Conservation (phyloP, 2,797 vertebrate genomes). For the Ispidina picta region DNA sequence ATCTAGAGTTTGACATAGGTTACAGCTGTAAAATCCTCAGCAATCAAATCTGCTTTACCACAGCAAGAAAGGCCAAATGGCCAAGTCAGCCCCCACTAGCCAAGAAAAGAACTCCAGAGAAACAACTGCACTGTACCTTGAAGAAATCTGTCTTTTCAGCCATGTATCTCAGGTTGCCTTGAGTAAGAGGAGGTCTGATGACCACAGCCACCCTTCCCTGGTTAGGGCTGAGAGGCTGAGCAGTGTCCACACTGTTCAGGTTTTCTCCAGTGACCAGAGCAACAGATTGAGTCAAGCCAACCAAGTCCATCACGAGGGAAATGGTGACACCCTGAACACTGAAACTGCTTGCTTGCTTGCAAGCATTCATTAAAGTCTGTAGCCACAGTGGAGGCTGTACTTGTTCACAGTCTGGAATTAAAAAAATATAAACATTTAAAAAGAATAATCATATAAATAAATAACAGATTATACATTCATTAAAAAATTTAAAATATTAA, state of each 20-base stretch:
- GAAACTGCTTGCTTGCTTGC: conserved; percentile 88
- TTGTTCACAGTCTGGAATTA: conserved; percentile 84
- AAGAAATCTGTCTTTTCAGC: conserved; percentile 96
- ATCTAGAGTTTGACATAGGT: not conserved
- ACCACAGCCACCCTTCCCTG: conserved; percentile 96
- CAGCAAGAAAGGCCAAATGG: not conserved
- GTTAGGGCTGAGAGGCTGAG: conserved; percentile 92
- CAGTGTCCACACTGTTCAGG: conserved; percentile 80
- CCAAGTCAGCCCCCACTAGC: not conserved
- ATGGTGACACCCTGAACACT: conserved; percentile 90
- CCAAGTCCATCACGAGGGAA: conserved; percentile 95
- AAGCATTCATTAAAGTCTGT: conserved; percentile 93
- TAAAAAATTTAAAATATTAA: not conserved
- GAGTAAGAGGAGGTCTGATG: conserved; percentile 95
- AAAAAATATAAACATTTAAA: not conserved
- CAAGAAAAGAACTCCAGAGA: not conserved
- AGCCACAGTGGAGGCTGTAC: conserved; percentile 90
- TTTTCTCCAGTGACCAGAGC: conserved; percentile 92
- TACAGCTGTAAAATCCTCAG: not conserved
- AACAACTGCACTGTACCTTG: conserved; percentile 82
- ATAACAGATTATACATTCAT: not conserved
- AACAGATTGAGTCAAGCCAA: conserved; percentile 93
- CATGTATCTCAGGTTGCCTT: conserved; percentile 92
- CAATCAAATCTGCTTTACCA: not conserved
- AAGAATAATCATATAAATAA: not conserved